phyloP scores from a whole-genome alignment of 2,888 invertebrate genomes.

The Anthophora plumipes region DNA sequence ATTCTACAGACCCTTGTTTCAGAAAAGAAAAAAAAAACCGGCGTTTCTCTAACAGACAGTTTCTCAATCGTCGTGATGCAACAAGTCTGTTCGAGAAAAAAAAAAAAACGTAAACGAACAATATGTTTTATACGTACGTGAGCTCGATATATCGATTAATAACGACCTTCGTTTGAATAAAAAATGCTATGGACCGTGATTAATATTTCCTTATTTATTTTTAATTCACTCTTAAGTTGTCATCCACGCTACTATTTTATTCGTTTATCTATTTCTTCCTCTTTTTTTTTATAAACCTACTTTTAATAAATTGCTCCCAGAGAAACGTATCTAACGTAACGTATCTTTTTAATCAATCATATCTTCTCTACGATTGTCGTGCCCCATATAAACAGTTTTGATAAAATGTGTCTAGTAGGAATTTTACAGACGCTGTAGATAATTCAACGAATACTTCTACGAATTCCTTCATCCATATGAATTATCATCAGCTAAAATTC shows the following conservation, averaged over 20 bases:
- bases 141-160: neutral
- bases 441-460: neutral
- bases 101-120: constrained; percentile 8
- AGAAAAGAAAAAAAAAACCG: neutral
- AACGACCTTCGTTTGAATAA: neutral
- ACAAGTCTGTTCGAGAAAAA: neutral
- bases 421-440: neutral
- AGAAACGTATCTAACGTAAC: neutral
- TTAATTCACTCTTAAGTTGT: no score
- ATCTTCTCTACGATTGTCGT: no score
- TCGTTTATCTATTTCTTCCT: no score
- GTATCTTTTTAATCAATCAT: neutral
- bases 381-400: neutral
- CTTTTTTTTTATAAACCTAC: no score
- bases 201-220: no score
- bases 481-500: neutral
- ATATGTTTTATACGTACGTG: neutral
- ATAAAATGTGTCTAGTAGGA: neutral
- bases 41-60: neutral
- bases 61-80: constrained; percentile 21
- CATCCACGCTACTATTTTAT: no score
- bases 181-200: neutral
- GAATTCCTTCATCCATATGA: neutral
- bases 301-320: constrained; percentile 6
- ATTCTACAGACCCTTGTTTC: neutral